Evolutionary conservation across 1,140 invertebrate species (phyloP).

Genomic region (Magallana ariakensis): DNA sequence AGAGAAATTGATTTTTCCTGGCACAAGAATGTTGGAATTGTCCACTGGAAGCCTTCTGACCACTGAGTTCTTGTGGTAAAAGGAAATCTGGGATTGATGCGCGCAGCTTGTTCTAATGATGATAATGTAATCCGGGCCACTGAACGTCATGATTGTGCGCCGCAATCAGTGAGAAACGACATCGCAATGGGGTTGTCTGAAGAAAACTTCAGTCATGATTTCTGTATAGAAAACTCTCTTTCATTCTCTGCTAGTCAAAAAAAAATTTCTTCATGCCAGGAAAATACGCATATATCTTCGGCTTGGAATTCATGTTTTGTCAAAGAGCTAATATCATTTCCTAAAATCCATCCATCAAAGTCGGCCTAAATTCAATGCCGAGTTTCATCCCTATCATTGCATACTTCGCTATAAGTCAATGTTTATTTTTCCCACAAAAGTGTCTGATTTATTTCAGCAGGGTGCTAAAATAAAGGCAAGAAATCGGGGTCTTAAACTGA

Average conservation of each 20-base stretch:
- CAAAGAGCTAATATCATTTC: conserved; percentile 34
- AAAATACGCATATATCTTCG: conserved; percentile 17
- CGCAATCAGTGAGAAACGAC: neutral
- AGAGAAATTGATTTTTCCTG: conserved; percentile 15
- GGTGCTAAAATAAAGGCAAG: too few relatives aligned
- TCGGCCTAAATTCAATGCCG: neutral
- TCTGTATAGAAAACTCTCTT: neutral
- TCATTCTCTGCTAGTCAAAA: neutral
- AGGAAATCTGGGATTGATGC: conserved; percentile 11
- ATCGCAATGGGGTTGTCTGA: neutral
- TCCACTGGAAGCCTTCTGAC: conserved; percentile 14
- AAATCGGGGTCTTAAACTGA: too few relatives aligned
- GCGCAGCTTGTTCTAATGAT: neutral
- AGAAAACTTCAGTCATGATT: neutral
- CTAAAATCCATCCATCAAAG: conserved; percentile 22
- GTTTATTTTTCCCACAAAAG: neutral
- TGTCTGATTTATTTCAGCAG: neutral
- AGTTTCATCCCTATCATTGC: neutral
- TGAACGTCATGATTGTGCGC: neutral
- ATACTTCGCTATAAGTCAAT: neutral
- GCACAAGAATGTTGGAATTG: neutral
- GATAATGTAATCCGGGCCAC: conserved; percentile 23
- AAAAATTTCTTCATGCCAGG: neutral
- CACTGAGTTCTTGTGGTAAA: conserved; percentile 19
- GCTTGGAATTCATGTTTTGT: neutral